A percentile compares a stretch with the other conserved stretches of the same genome.
Conservation (phyloP, 1,140 invertebrate genomes). For the Ditylenchus dipsaci region DNA sequence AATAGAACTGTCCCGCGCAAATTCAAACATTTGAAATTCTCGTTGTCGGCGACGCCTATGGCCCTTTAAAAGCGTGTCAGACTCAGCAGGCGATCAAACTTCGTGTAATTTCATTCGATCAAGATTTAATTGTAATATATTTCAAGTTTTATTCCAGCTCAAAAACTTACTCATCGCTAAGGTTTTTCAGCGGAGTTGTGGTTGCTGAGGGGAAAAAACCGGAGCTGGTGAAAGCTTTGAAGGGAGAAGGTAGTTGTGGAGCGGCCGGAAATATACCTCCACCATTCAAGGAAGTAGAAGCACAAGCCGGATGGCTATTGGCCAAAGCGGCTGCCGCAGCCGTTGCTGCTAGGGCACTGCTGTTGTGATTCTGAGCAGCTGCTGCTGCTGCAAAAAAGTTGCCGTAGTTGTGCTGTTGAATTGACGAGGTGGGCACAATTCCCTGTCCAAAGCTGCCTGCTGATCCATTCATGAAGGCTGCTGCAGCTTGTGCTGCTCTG, state of each 20-base stretch:
- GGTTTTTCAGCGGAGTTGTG: not conserved
- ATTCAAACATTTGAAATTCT: no score
- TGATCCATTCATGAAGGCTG: not conserved
- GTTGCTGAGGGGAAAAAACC: slow-evolving; percentile 7
- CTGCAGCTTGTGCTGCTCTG: slow-evolving; percentile 12
- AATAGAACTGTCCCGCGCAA: no score
- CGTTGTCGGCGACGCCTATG: no score
- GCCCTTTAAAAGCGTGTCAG: no score
- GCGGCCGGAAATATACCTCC: slow-evolving; percentile 6
- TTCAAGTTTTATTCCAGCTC: no score
- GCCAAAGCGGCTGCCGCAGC: slow-evolving; percentile 7
- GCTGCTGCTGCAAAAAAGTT: slow-evolving; percentile 7
- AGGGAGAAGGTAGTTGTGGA: slow-evolving; percentile 2
- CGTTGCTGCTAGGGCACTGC: slow-evolving; percentile 20
- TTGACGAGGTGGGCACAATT: slow-evolving; percentile 8
- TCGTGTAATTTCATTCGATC: no score
- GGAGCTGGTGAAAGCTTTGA: not conserved
- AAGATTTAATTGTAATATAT: no score
- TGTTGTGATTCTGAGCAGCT: slow-evolving; percentile 5
- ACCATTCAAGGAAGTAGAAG: slow-evolving; percentile 15
- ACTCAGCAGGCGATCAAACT: no score
- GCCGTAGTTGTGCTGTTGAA: slow-evolving; percentile 13
- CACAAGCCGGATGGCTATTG: slow-evolving; percentile 1
- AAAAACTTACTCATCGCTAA: not conserved
- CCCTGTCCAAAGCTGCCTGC: not conserved